phyloP scores from a whole-genome alignment of 2,113 vertebrate genomes.

The Bos indicus region DNA sequence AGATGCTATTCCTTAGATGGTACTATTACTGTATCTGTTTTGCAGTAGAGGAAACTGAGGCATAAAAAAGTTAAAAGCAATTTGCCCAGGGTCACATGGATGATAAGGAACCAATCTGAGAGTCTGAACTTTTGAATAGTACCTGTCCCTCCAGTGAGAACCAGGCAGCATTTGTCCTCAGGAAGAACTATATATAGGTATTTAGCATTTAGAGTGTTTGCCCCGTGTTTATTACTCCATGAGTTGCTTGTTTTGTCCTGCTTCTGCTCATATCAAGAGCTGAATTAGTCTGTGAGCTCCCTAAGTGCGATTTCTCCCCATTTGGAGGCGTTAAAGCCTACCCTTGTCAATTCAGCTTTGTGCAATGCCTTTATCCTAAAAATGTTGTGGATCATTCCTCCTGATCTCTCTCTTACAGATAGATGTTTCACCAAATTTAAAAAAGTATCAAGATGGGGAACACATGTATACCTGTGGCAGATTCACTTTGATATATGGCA shows the following conservation, averaged over 20 bases:
- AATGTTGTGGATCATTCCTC: neutral
- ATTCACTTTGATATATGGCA: too few species aligned
- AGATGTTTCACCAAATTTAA: neutral
- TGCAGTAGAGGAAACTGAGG: neutral
- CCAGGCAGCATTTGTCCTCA: neutral
- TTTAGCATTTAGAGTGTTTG: neutral
- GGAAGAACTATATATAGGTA: neutral
- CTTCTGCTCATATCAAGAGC: neutral
- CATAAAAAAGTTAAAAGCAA: slow-evolving; percentile 9
- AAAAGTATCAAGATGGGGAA: neutral
- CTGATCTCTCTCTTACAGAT: neutral
- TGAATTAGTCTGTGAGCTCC: neutral
- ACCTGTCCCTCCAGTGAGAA: neutral
- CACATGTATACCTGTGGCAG: too few species aligned
- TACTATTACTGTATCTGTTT: neutral
- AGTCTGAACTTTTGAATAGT: neutral
- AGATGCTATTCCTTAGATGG: neutral
- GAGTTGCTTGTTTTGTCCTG: neutral
- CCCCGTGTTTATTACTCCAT: neutral
- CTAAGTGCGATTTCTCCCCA: neutral
- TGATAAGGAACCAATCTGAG: neutral
- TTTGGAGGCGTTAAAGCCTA: neutral
- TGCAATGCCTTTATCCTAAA: neutral
- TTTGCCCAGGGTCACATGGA: neutral
- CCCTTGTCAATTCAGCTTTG: slow-evolving; percentile 21